phyloP scores from a whole-genome alignment of 1,140 invertebrate genomes.

The Cydia splendana region DNA sequence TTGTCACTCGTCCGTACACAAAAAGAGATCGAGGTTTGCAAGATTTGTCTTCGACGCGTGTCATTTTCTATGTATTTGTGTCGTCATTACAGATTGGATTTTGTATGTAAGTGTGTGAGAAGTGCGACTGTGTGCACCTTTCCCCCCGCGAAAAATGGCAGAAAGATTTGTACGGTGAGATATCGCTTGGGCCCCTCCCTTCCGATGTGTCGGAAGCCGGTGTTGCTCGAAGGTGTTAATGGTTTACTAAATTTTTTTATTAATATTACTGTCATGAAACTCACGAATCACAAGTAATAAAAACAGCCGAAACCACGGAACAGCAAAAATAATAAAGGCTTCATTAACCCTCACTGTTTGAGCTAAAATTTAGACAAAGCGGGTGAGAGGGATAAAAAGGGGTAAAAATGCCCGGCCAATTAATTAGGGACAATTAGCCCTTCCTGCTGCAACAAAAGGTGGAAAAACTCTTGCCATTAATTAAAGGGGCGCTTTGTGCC shows the following conservation, averaged over 20 bases:
- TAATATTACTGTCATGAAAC: background rate
- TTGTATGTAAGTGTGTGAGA: too few species aligned
- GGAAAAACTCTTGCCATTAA: constrained; percentile 73
- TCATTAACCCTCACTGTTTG: constrained; percentile 32
- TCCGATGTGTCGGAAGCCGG: too few species aligned
- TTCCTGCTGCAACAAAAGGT: constrained; percentile 67
- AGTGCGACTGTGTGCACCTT: too few species aligned
- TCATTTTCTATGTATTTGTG: too few species aligned
- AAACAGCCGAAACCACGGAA: background rate
- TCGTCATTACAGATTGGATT: too few species aligned
- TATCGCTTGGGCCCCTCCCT: too few species aligned
- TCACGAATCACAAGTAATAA: background rate
- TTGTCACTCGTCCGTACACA: too few species aligned
- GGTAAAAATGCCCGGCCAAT: constrained; percentile 59
- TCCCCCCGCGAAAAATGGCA: too few species aligned
- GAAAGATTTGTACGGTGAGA: too few species aligned
- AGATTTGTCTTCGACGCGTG: too few species aligned
- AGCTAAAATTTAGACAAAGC: constrained; percentile 46
- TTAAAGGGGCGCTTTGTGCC: constrained; percentile 45
- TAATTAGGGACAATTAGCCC: constrained; percentile 75
- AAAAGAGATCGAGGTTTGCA: too few species aligned
- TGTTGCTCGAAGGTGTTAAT: too few species aligned
- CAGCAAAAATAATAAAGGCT: constrained; percentile 16
- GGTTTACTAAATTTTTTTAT: background rate
- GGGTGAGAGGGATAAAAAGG: constrained; percentile 48